phyloP scores from a whole-genome alignment of 2,113 vertebrate genomes.

The Lampris incognitus region DNA sequence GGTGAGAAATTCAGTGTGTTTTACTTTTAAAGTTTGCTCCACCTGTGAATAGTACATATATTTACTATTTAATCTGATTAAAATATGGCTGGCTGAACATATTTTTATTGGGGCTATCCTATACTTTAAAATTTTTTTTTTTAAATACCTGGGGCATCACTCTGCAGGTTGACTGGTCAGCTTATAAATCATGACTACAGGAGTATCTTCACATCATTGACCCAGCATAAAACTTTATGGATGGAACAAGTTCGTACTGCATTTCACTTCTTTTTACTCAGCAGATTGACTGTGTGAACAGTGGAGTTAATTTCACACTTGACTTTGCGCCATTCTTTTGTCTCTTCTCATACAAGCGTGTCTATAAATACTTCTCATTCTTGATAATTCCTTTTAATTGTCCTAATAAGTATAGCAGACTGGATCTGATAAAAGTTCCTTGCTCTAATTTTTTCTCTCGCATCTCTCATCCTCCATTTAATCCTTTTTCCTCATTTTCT shows the following conservation, averaged over 20 bases:
- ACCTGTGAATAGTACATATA: too few relatives aligned
- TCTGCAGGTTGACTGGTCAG: too few relatives aligned
- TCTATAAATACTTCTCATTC: background rate
- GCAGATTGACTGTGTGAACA: background rate
- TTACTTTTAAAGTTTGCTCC: too few relatives aligned
- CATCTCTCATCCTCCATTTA: too few relatives aligned
- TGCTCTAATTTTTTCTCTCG: too few relatives aligned
- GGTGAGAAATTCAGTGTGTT: too few relatives aligned
- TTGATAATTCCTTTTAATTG: background rate
- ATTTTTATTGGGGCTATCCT: too few relatives aligned
- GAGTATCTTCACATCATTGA: background rate
- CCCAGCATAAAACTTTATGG: background rate
- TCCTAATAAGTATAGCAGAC: background rate
- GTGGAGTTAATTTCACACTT: background rate
- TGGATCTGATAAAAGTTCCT: background rate
- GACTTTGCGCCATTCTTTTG: background rate
- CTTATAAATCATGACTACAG: background rate
- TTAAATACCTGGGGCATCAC: too few relatives aligned
- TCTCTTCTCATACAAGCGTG: background rate
- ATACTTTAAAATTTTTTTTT: too few relatives aligned
- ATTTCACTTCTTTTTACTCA: background rate
- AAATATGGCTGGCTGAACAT: too few relatives aligned
- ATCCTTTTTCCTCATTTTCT: too few relatives aligned
- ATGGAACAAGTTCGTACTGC: background rate
- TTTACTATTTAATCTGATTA: too few relatives aligned